Evolutionary conservation across 2,888 invertebrate species (phyloP).

Genomic region (Coelopa pilipes): DNA sequence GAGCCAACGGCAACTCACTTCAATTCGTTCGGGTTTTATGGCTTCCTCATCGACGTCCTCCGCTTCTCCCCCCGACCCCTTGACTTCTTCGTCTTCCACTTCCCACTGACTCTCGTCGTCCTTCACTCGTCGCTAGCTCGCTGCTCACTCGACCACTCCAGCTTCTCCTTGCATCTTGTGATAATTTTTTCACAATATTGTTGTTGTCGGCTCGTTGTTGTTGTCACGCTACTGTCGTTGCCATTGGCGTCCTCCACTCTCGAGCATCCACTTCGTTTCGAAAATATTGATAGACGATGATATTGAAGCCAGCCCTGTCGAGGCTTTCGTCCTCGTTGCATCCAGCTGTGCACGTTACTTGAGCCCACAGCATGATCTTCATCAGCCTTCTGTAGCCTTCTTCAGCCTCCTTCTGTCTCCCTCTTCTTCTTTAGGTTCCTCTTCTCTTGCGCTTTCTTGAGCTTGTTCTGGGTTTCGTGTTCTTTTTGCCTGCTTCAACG

Average conservation of each 20-base stretch:
- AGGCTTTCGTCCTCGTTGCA: slow-evolving; percentile 6
- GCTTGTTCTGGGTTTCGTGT: neutral
- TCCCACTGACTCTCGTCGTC: neutral
- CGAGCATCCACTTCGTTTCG: slow-evolving; percentile 19
- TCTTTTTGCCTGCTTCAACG: slow-evolving; percentile 18
- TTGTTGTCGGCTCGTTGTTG: neutral
- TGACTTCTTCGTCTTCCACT: too few species aligned
- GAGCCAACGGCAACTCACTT: neutral
- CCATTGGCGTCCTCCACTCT: neutral
- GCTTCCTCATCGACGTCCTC: neutral
- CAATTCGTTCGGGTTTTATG: neutral
- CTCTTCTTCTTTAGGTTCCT: too few species aligned
- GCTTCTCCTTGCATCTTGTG: neutral
- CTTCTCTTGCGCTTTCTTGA: too few species aligned
- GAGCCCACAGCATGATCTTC: slow-evolving; percentile 15
- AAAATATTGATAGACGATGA: slow-evolving; percentile 36
- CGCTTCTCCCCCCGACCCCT: too few species aligned
- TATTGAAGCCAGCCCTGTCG: slow-evolving; percentile 16
- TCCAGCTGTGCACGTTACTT: slow-evolving; percentile 11
- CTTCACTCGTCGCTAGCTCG: neutral
- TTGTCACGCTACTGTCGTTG: neutral
- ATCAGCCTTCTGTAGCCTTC: too few species aligned
- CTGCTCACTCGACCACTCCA: too few species aligned
- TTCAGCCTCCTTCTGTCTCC: too few species aligned
- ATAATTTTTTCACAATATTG: neutral